Percentiles rank a stretch among this genome's conserved stretches.
Evolutionary conservation across 1,140 invertebrate species (phyloP).

Genomic region (Pectinophora gossypiella): DNA sequence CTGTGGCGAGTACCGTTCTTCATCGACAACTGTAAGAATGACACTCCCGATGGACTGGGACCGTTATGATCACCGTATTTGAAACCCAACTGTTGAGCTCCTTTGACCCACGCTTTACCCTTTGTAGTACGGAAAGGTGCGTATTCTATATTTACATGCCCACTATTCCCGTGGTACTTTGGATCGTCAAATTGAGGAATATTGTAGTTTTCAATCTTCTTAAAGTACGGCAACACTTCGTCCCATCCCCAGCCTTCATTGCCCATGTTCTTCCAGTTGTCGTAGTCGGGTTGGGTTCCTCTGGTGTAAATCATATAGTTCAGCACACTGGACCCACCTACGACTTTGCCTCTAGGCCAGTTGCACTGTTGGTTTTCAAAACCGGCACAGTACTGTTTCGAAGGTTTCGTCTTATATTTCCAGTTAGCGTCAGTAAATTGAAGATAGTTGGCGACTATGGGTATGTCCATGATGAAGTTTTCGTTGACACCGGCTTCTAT

Average conservation of each 20-base stretch:
- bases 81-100: slow-evolving; percentile 80
- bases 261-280: slow-evolving; percentile 86
- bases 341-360: slow-evolving; percentile 85
- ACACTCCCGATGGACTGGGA: slow-evolving; percentile 78
- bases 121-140: slow-evolving; percentile 77
- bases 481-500: slow-evolving; percentile 82
- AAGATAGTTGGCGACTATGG: slow-evolving; percentile 78
- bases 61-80: slow-evolving; percentile 85
- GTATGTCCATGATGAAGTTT: slow-evolving; percentile 81
- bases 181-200: slow-evolving; percentile 75
- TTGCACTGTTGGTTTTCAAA: slow-evolving; percentile 79
- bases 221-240: slow-evolving; percentile 89
- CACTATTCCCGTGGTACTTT: slow-evolving; percentile 77
- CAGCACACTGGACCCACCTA: slow-evolving; percentile 90
- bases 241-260: slow-evolving; percentile 90
- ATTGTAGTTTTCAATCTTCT: slow-evolving; percentile 83
- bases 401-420: slow-evolving; percentile 78
- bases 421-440: slow-evolving; percentile 78
- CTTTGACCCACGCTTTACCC: slow-evolving; percentile 81
- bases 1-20: slow-evolving; percentile 85
- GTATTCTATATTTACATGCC: slow-evolving; percentile 77
- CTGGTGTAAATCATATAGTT: slow-evolving; percentile 96
- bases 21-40: slow-evolving; percentile 80
- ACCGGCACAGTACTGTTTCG: slow-evolving; percentile 72
- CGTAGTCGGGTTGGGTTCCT: slow-evolving; percentile 85